Evolutionary conservation across 2,797 vertebrate genomes (phyloP), one percentile per base, ranked within the genome.

Genomic region (Pelodytes ibericus): DNA sequence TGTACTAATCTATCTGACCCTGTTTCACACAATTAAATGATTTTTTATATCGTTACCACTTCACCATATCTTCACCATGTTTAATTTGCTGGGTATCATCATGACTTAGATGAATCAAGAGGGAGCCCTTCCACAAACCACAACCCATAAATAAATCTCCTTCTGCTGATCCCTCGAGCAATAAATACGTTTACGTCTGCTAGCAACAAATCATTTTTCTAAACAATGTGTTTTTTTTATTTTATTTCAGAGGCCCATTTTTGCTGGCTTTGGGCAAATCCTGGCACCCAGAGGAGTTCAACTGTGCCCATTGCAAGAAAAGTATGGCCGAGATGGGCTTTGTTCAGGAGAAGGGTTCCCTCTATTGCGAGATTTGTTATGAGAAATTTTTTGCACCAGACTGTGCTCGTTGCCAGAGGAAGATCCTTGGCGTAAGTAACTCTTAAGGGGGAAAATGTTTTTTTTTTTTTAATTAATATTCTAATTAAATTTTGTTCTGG

Each of bases 271-370:
- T 99, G 92, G 98, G 97, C 11, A 97, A 95, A 88, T 96, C 97
- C 0, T 99, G 98, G 98, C 98, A 99, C 86, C 94, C 96, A 0
- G 98, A 99, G 83, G 97, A 99, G 84, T 99, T 99, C 81, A 95
- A 90, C 61, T 99, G 98, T 11, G 87, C 90, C 74, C 96, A 95
- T 73, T 99, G 98, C 90, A 94, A 90, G 87, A 87, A 91, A 59
- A 95, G 95, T 1, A 92, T 99, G 94, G 93, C 88, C 0, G 95
- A 95, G 13, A 83, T 88, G 72, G 97, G 97, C 2, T 99, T 99
- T 75, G 96, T 99, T 83, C 94, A 98, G 88, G 97, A 99, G 87
- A 94, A 88, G 16, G 96, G 95, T n/a, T 84, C 90, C 0, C 90
- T 99, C 41, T 96, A 96, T 81, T 99, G 98, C 1, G 94, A 91